A percentile compares a stretch with the other conserved stretches of the same genome.
These are phyloP conservation scores for Apis florea DNA, from an alignment of 1,140 invertebrate species.

Conservation along the genomic window DNA sequence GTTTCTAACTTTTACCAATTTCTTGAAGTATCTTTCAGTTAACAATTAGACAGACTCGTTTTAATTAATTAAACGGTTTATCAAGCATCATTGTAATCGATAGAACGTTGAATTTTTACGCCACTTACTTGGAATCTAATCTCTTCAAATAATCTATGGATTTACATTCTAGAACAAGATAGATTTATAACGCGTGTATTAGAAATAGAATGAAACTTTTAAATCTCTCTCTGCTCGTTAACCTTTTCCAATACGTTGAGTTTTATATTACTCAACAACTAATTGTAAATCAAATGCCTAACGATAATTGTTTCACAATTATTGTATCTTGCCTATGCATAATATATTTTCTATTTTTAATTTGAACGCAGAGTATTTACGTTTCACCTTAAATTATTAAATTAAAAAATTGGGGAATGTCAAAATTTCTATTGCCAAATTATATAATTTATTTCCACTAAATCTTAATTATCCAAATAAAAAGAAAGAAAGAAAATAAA, in stretches of 20 bases:
- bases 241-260: background rate
- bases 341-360: too few species aligned
- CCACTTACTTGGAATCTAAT: background rate
- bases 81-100: background rate
- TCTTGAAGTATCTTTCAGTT: background rate
- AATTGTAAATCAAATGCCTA: background rate
- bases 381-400: background rate
- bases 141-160: background rate
- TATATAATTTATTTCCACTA: too few species aligned
- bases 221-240: background rate
- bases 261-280: background rate
- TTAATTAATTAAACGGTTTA: slow-evolving; percentile 6
- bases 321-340: too few species aligned
- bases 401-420: too few species aligned
- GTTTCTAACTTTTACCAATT: background rate
- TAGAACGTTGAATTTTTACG: background rate
- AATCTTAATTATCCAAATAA: too few species aligned
- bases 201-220: background rate
- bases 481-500: too few species aligned
- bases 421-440: too few species aligned
- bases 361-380: too few species aligned
- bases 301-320: background rate
- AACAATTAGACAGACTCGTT: background rate
- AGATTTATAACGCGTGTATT: background rate
- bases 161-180: background rate